Evolutionary conservation across 2,888 invertebrate genomes (phyloP), one percentile per base, ranked within the genome.

Genomic region (Nipponacmea schrenckii): DNA sequence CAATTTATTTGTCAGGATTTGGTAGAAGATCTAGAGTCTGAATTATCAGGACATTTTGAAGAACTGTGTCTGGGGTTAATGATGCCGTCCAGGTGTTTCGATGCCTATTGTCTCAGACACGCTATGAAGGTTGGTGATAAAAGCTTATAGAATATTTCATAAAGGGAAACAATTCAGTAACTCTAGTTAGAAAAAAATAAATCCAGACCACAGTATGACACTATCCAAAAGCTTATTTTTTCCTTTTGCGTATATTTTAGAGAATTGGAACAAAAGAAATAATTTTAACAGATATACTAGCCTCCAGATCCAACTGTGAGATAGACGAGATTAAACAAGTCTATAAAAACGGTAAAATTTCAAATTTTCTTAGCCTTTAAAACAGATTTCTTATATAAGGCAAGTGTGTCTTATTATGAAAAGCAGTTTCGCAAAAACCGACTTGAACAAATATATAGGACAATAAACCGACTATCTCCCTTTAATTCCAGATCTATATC

Each of bases 31-130:
- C 75, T 90, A 70, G 86, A 89, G 77, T 84, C 84, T 70, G 89
- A 90, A 73, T 78, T 88, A 62, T 86, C 88, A n/a, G 90, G 90
- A 5, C 84, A 86, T 76, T 90, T 90, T 77, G 83, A 87, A 74
- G 85, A 85, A 39, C 79, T 86, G 64, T 84, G 85, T 63, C 71
- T 89, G 48, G 88, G 87, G n/a, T 79, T 90, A 44, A 78, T 90
- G 75, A 84, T 85, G 73, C 87, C 88, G 3, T 80, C 86, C 4
- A 83, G 83, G 44, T 80, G 86, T 45, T 89, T 86, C 75, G 88
- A 89, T 72, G 87, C 90, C 2, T 81, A 82, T 69, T 82, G 86
- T 72, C 80, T 90, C 64, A 81, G 85, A 70, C 81, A 85, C 70
- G 88, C 89, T 5, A 83, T 90, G 69, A 81, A 86, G 75, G 84